Evolutionary conservation across 2,888 invertebrate genomes (phyloP), one percentile per base, ranked within the genome.

Genomic region (Leucophenga montana): DNA sequence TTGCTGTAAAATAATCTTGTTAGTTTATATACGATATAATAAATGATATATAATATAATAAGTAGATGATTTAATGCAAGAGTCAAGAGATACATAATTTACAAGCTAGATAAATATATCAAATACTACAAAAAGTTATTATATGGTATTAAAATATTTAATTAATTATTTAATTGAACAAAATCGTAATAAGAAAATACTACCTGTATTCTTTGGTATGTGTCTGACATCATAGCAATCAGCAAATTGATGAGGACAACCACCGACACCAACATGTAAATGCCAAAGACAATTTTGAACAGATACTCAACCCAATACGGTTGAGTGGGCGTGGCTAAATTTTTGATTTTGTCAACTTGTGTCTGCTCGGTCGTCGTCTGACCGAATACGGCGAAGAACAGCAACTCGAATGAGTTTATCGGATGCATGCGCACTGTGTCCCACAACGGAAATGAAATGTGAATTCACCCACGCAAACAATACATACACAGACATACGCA

Each of bases 221-320:
- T 99, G 92, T 99, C 99, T 88, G 98, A 98, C 98, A 99, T 99
- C 99, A 99, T 99, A 92, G 99, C 99, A 92, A 99, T 99, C 89
- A 99, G 95, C 80, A 99, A 93, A 91, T 99, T 99, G 91, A 99
- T 99, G 84, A 99, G 93, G 85, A 99, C 99, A 88, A 99, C 97
- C 86, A 99, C 96, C 77, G 98, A 98, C 85, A 99, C 98, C 94
- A 99, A 92, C 96, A 99, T 96, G 92, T 99, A 99, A 88, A 97
- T 94, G 83, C 95, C 95, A 90, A 95, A 95, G 80, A 94, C 93
- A 87, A 95, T 92, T 92, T 95, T 95, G 92, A 95, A 96, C 85
- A 96, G 91, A 86, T 93, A 93, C 87, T 93, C 93, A 72, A 96
- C 96, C 96, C 96, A 96, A 66, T 89, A 89, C 39, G 95, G 95